Evolutionary conservation across 2,797 vertebrate genomes (phyloP).

Genomic region (Spinibarbus caldwelli): DNA sequence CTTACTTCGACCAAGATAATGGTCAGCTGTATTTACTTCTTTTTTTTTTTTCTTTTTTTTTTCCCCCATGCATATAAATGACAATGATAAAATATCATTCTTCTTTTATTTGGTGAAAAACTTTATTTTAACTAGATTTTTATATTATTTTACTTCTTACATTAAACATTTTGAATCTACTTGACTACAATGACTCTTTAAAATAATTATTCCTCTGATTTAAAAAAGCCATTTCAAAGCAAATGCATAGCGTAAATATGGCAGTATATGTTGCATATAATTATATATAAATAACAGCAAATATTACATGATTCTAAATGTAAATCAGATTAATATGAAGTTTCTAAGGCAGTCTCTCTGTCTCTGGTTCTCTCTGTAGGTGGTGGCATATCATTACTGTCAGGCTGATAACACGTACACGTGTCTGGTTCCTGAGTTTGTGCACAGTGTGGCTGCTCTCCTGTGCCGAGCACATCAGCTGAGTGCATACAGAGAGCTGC

Average conservation of each 20-base stretch:
- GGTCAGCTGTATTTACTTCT: too few species aligned
- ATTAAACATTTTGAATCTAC: background rate
- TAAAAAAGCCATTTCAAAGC: background rate
- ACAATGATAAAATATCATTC: too few species aligned
- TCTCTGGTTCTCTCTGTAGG: slow-evolving; percentile 74
- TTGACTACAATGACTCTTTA: background rate
- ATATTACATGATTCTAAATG: background rate
- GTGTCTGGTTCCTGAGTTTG: slow-evolving; percentile 95
- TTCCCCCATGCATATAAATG: too few species aligned
- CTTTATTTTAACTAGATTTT: background rate
- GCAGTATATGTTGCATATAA: background rate
- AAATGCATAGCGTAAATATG: too few species aligned
- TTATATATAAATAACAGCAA: background rate
- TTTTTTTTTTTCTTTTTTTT: too few species aligned
- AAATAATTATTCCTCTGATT: background rate
- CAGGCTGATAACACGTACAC: slow-evolving; percentile 99
- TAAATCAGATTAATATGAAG: background rate
- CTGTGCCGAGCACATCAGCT: slow-evolving; percentile 91
- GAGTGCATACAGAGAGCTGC: slow-evolving; percentile 88
- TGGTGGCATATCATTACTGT: slow-evolving; percentile 98
- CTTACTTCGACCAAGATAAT: too few species aligned
- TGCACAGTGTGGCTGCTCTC: slow-evolving; percentile 93
- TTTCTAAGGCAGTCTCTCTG: background rate
- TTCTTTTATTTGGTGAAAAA: too few species aligned
- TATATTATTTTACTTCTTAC: background rate